Percentiles rank a stretch among this genome's conserved stretches.
phyloP scores from a whole-genome alignment of 2,113 vertebrate genomes.

The Grammomys dolichurus region DNA sequence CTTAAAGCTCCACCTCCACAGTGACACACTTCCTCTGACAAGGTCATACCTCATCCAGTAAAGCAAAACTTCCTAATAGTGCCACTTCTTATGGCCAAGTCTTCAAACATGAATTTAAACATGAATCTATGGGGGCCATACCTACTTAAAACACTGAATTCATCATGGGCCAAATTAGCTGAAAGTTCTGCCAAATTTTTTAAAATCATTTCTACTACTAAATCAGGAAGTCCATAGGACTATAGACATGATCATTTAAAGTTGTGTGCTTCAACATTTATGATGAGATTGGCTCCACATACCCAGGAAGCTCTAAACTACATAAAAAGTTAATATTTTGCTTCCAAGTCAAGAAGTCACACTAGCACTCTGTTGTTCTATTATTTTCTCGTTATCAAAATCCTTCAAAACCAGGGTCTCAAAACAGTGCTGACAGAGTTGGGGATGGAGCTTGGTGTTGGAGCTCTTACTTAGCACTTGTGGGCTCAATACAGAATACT shows the following conservation, averaged over 20 bases:
- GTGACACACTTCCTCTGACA: no score
- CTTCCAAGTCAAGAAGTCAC: neutral
- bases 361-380: neutral
- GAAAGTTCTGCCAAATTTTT: neutral
- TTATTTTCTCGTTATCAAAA: constrained; percentile 49
- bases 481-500: no score
- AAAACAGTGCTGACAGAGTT: neutral
- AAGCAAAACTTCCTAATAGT: no score
- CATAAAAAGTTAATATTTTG: neutral
- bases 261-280: neutral
- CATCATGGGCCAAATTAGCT: neutral
- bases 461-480: neutral
- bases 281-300: neutral
- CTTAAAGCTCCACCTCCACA: no score
- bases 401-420: neutral
- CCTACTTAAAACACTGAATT: neutral
- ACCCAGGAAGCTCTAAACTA: neutral
- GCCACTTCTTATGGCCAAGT: no score
- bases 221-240: neutral
- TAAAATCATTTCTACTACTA: neutral
- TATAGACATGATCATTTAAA: neutral
- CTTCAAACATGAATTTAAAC: no score
- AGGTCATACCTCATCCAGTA: no score
- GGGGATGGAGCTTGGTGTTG: neutral
- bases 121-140: no score